These are phyloP conservation scores for Tetramorium bicarinatum DNA, from an alignment of 2,888 invertebrate species.

Conservation along the genomic window DNA sequence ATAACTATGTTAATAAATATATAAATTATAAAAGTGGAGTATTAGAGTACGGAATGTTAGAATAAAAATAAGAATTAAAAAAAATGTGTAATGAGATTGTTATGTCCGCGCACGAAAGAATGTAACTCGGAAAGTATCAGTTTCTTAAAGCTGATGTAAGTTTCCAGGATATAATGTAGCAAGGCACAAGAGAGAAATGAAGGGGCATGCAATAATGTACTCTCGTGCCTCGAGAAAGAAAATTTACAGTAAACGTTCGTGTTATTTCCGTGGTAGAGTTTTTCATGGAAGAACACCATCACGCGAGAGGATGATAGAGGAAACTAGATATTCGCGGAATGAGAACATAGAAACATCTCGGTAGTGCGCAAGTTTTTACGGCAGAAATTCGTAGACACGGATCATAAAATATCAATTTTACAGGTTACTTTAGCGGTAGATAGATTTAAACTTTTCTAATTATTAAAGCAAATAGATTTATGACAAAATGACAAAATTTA, in stretches of 20 bases:
- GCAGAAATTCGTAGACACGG: background rate
- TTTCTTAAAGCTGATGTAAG: conserved; percentile 35
- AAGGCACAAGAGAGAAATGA: conserved; percentile 4
- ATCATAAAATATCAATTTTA: background rate
- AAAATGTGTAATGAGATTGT: conserved; percentile 3
- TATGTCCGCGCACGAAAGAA: conserved; percentile 16
- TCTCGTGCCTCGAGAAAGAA: conserved; percentile 31
- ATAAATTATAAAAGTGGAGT: background rate
- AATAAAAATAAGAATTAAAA: conserved; percentile 13
- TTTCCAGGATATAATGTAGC: conserved; percentile 31
- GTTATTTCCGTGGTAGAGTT: conserved; percentile 43
- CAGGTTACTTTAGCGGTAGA: background rate
- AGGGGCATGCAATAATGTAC: conserved; percentile 46
- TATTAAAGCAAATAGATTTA: background rate
- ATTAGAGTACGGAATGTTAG: background rate
- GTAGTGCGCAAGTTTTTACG: conserved; percentile 41
- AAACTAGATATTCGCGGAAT: conserved; percentile 8
- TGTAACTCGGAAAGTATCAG: conserved; percentile 31
- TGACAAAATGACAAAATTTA: no score
- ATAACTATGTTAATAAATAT: background rate
- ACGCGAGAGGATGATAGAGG: background rate
- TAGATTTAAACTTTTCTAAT: background rate
- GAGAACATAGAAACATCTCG: conserved; percentile 20
- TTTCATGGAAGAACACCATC: conserved; percentile 13
- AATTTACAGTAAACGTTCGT: conserved; percentile 56